phyloP scores from a whole-genome alignment of 2,888 invertebrate genomes.

The Ormyrus pomaceus region DNA sequence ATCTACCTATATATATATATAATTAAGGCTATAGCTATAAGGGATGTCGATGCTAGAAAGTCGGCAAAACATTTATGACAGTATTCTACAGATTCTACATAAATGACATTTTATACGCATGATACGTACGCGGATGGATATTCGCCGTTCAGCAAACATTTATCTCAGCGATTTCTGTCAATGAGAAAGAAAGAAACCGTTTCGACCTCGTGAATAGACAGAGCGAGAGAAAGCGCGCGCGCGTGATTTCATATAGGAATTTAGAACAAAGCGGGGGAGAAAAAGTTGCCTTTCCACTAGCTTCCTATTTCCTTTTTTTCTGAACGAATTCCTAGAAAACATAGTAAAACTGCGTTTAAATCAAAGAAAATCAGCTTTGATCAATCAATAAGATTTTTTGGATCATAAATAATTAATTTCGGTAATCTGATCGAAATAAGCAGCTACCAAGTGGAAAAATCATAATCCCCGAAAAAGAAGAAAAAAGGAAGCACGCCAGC shows the following conservation, averaged over 20 bases:
- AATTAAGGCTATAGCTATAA: no score
- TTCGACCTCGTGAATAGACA: slow-evolving; percentile 5
- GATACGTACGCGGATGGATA: background rate
- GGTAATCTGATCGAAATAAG: no score
- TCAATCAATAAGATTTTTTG: no score
- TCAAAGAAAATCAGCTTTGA: no score
- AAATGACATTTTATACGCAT: background rate
- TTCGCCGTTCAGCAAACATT: slow-evolving; percentile 33
- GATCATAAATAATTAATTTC: no score
- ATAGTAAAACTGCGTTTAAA: no score
- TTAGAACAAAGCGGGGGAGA: slow-evolving; percentile 2
- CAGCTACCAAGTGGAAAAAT: background rate
- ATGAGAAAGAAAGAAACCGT: background rate
- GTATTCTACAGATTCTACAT: no score
- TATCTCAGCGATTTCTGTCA: background rate
- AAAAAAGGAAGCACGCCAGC: background rate
- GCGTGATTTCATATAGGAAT: background rate
- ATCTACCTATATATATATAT: no score
- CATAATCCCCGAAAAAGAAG: background rate
- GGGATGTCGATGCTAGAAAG: no score
- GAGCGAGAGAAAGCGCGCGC: slow-evolving; percentile 15
- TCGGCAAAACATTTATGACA: no score
- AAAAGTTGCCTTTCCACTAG: slow-evolving; percentile 18
- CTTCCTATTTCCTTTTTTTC: background rate
- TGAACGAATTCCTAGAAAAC: no score